A percentile compares a stretch with the other conserved stretches of the same genome.
Conservation (phyloP, 2,888 invertebrate genomes). For the Diabrotica balteata region DNA sequence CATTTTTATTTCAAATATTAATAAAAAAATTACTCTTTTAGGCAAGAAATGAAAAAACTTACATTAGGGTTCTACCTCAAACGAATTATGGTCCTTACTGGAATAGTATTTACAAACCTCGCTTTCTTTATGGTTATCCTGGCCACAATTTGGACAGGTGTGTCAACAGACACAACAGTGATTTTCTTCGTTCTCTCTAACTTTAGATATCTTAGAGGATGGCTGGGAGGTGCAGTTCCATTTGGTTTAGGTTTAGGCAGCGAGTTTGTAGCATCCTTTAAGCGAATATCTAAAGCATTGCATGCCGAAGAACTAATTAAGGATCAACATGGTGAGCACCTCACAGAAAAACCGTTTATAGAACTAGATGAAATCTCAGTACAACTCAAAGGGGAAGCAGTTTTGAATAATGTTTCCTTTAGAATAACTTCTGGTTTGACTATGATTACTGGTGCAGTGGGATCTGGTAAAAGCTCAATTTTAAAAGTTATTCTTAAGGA, state of each 20-base stretch:
- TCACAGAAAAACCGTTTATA: slow-evolving; percentile 42
- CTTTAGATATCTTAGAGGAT: slow-evolving; percentile 83
- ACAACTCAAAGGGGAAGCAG: slow-evolving; percentile 45
- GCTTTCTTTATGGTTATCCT: slow-evolving; percentile 54
- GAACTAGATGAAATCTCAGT: slow-evolving; percentile 41
- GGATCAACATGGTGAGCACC: slow-evolving; percentile 23
- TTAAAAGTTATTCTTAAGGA: slow-evolving; percentile 60
- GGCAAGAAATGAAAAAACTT: slow-evolving; percentile 70
- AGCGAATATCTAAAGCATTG: slow-evolving; percentile 69
- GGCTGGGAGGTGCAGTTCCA: slow-evolving; percentile 89
- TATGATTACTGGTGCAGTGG: slow-evolving; percentile 70
- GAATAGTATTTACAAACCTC: slow-evolving; percentile 47
- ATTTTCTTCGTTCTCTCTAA: slow-evolving; percentile 88
- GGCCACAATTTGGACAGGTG: slow-evolving; percentile 72
- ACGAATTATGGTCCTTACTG: slow-evolving; percentile 47
- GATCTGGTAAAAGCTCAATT: slow-evolving; percentile 67
- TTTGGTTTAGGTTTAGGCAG: slow-evolving; percentile 81
- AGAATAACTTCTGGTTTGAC: slow-evolving; percentile 52
- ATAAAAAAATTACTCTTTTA: slow-evolving; percentile 50
- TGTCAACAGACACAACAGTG: slow-evolving; percentile 78
- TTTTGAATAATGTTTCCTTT: slow-evolving; percentile 57
- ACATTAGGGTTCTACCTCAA: slow-evolving; percentile 49
- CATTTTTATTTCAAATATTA: too few relatives aligned
- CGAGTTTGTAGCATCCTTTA: slow-evolving; percentile 77
- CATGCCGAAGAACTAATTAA: slow-evolving; percentile 75